A percentile compares a stretch with the other conserved stretches of the same genome.
Conservation (phyloP, 1,140 invertebrate species). For the Samia ricini region DNA sequence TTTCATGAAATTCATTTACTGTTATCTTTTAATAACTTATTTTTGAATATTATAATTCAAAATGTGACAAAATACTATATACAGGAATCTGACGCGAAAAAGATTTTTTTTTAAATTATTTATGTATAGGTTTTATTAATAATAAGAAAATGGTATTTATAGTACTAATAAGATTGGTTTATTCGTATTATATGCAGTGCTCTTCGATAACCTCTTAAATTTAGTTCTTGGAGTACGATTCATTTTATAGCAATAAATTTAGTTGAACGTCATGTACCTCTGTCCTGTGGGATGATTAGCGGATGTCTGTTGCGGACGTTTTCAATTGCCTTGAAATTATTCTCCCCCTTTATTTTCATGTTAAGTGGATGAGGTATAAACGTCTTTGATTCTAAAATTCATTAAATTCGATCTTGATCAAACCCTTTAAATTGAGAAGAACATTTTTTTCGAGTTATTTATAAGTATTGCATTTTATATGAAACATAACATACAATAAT, state of each 20-base stretch:
- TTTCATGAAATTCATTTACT: too few relatives aligned
- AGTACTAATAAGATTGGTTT: too few relatives aligned
- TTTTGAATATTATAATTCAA: too few relatives aligned
- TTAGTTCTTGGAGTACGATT: conserved; percentile 11
- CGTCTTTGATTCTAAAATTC: not conserved
- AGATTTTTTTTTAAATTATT: too few relatives aligned
- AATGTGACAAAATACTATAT: too few relatives aligned
- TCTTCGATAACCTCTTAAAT: not conserved
- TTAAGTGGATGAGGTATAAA: not conserved
- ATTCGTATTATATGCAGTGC: not conserved
- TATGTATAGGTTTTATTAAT: too few relatives aligned
- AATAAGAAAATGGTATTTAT: too few relatives aligned
- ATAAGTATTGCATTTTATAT: not conserved
- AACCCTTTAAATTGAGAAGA: not conserved
- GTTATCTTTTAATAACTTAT: too few relatives aligned
- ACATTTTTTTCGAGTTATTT: not conserved
- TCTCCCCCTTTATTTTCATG: conserved; percentile 12
- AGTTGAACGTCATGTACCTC: conserved; percentile 33
- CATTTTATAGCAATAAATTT: conserved; percentile 41
- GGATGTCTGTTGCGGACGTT: conserved; percentile 40
- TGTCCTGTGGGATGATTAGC: conserved; percentile 42
- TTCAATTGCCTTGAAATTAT: conserved; percentile 35
- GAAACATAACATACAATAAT: too few relatives aligned
- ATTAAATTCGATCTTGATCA: not conserved
- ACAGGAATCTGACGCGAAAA: too few relatives aligned